Evolutionary conservation across 2,888 invertebrate species (phyloP).

Genomic region (Drosophila paranaensis): DNA sequence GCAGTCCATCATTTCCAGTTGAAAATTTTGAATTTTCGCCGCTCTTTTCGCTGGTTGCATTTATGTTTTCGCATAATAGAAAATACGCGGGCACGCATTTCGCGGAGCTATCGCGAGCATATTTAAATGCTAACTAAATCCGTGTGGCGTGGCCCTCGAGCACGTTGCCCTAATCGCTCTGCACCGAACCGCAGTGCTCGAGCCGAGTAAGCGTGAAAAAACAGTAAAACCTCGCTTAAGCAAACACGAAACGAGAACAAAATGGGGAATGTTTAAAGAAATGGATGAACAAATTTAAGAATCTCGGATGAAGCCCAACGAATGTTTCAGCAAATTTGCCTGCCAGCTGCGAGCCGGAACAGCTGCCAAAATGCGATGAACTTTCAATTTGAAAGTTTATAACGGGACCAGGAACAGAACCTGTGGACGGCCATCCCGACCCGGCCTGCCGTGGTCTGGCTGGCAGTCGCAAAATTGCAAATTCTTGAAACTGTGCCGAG

Average conservation of each 20-base stretch:
- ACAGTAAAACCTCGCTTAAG: slow-evolving; percentile 32
- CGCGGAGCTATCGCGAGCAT: slow-evolving; percentile 44
- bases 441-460: not conserved
- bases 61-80: slow-evolving; percentile 68
- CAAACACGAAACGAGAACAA: not conserved
- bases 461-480: slow-evolving; percentile 15
- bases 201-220: slow-evolving; percentile 39
- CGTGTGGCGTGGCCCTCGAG: slow-evolving; percentile 55
- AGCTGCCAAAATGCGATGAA: slow-evolving; percentile 60
- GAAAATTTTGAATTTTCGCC: not conserved
- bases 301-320: slow-evolving; percentile 1
- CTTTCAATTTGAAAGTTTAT: slow-evolving; percentile 71
- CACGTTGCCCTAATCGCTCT: slow-evolving; percentile 67
- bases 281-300: slow-evolving; percentile 21
- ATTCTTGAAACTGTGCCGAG: slow-evolving; percentile 2
- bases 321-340: slow-evolving; percentile 38
- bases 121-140: slow-evolving; percentile 76
- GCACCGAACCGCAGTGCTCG: slow-evolving; percentile 14
- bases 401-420: slow-evolving; percentile 7
- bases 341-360: slow-evolving; percentile 36
- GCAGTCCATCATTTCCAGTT: not conserved
- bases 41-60: slow-evolving; percentile 50
- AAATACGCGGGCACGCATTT: slow-evolving; percentile 15
- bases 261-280: slow-evolving; percentile 4
- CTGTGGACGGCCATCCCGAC: not conserved